Percentiles rank a stretch among this genome's conserved stretches.
These are phyloP conservation scores for Diarsia dahlii DNA, from an alignment of 2,888 invertebrate species.

Conservation along the genomic window DNA sequence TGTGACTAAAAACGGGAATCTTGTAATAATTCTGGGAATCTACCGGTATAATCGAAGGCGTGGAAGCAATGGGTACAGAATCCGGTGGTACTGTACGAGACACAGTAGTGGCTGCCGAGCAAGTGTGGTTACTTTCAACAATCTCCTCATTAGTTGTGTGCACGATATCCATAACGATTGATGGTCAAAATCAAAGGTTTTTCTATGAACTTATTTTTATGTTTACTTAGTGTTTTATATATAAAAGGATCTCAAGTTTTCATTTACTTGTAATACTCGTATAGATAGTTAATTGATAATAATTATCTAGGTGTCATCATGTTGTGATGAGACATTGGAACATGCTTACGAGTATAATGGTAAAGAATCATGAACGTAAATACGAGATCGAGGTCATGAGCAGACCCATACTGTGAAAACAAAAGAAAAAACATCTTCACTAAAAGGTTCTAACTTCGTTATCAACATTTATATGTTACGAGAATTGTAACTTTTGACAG, in stretches of 20 bases:
- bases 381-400: neutral
- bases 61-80: neutral
- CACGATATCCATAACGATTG: neutral
- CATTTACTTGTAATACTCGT: neutral
- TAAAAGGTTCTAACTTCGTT: too few relatives aligned
- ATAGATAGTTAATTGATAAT: neutral
- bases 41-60: neutral
- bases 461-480: too few relatives aligned
- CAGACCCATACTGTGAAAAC: neutral
- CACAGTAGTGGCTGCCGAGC: neutral
- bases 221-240: neutral
- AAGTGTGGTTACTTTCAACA: neutral
- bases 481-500: too few relatives aligned
- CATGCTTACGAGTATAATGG: neutral
- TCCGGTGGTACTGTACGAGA: neutral
- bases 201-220: neutral
- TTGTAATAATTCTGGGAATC: neutral
- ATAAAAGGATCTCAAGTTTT: neutral
- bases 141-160: neutral
- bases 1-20: neutral
- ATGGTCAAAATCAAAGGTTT: neutral
- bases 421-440: too few relatives aligned
- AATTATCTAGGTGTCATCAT: neutral
- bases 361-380: neutral
- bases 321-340: neutral